Percentiles rank a stretch among this genome's conserved stretches.
Conservation (phyloP, 1,140 invertebrate genomes). For the Muscidifurax raptorellus region DNA sequence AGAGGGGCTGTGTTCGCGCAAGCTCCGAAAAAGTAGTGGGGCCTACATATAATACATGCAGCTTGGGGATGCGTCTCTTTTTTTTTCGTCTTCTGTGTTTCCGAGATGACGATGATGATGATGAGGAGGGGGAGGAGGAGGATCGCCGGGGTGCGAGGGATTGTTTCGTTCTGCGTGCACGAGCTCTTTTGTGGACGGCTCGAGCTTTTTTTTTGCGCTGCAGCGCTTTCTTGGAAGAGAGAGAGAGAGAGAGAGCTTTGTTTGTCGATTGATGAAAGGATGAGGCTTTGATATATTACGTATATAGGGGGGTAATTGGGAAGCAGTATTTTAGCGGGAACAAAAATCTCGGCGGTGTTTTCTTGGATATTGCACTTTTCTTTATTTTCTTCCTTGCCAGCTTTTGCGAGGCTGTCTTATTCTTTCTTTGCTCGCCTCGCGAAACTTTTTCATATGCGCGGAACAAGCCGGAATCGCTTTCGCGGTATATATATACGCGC, state of each 20-base stretch:
- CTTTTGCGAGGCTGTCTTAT: neutral
- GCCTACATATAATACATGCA: too few species aligned
- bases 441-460: constrained; percentile 32
- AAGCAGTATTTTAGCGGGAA: too few species aligned
- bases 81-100: neutral
- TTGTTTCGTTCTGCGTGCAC: neutral
- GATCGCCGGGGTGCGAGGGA: too few species aligned
- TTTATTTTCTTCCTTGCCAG: constrained; percentile 5
- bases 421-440: neutral
- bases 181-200: neutral
- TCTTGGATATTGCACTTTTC: constrained; percentile 23
- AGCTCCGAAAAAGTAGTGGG: neutral
- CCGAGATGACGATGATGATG: neutral
- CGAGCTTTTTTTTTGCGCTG: too few species aligned
- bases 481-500: neutral
- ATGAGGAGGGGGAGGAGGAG: too few species aligned
- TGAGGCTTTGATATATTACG: too few species aligned
- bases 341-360: neutral
- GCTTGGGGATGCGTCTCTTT: neutral
- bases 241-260: too few species aligned
- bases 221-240: too few species aligned
- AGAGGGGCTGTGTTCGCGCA: constrained; percentile 7
- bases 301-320: too few species aligned
- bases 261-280: too few species aligned
- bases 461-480: constrained; percentile 20